Evolutionary conservation across 2,797 vertebrate genomes (phyloP), one percentile per base, ranked within the genome.

Genomic region (Chaunax sp.): DNA sequence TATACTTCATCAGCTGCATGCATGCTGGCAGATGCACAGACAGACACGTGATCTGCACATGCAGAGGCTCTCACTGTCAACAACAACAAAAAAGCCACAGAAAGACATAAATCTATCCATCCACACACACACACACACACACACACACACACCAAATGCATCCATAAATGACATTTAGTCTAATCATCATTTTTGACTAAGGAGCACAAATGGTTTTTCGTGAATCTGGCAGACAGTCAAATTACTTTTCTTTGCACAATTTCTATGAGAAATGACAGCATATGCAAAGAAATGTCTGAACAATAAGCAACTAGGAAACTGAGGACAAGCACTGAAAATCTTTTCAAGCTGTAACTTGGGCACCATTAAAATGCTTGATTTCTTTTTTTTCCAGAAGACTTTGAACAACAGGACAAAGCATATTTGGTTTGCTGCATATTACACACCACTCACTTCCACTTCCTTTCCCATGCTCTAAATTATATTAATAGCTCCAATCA

Each of bases 401-500:
- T 72, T 46, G 67, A 83, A 85, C 72, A 78, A 80, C 62, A 53
- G 66, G 65, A 84, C 68, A 83, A 83, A 79, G 72, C 72, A 70
- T 43, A 59, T 76, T 75, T 77, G 61, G 50, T 72, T 67, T 69
- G 58, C 64, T 57, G 69, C 26, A 70, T 64, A 82, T 70, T 82
- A 81, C 81, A 87, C 80, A 82, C 64, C 61, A 64, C 64, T 58
- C 26, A 52, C 78, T 82, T 73, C 64, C 56, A 44, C 58, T 75
- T 83, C 69, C 50, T 51, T 64, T 66, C 81, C 37, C 69, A 43
- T 70, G 63, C 69, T 59, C 84, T 82, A 81, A 88, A 87, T 90
- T 89, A 81, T 67, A 84, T 90, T 85, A 90, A 90, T 86, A 83
- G 85, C 80, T 76, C 76, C 78, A 86, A 80, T 90, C 88, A 86